A percentile compares a stretch with the other conserved stretches of the same genome.
Evolutionary conservation across 2,888 invertebrate genomes (phyloP).

Genomic region (Rhagophthalmus giganteus): DNA sequence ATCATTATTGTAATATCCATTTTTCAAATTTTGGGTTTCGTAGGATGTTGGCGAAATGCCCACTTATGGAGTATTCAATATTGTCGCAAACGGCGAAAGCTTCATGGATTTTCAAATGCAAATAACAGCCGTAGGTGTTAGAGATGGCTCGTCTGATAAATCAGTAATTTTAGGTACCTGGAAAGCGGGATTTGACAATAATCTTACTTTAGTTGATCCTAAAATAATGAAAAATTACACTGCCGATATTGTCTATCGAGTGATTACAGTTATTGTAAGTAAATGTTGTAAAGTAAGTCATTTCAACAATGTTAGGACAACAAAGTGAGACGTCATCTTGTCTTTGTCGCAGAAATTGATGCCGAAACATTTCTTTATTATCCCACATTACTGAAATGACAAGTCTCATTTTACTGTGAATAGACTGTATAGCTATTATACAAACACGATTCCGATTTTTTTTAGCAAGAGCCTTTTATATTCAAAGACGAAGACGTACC

Average conservation of each 20-base stretch:
- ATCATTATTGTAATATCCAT: too few relatives aligned
- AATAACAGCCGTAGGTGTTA: conserved; percentile 69
- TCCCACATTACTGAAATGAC: too few relatives aligned
- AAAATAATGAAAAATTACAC: conserved; percentile 73
- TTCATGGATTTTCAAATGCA: conserved; percentile 76
- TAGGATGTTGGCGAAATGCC: conserved; percentile 62
- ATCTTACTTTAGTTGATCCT: conserved; percentile 66
- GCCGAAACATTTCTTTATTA: too few relatives aligned
- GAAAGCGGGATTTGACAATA: conserved; percentile 73
- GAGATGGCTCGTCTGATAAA: conserved; percentile 73
- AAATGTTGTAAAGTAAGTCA: conserved; percentile 7
- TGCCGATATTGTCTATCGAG: conserved; percentile 81
- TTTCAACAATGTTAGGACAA: background rate
- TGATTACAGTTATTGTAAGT: conserved; percentile 81
- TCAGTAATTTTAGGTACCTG: conserved; percentile 73
- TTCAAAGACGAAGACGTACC: conserved; percentile 68
- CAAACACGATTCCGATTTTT: conserved; percentile 34
- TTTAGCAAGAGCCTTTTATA: conserved; percentile 82
- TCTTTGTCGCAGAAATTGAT: too few relatives aligned
- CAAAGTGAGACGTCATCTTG: too few relatives aligned
- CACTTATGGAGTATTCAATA: conserved; percentile 69
- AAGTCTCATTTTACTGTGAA: too few relatives aligned
- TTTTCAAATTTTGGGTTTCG: too few relatives aligned
- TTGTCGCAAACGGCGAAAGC: conserved; percentile 70
- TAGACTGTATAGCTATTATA: too few relatives aligned